These are phyloP conservation scores for Strix aluco DNA, from an alignment of 2,113 vertebrate species.

Conservation along the genomic window DNA sequence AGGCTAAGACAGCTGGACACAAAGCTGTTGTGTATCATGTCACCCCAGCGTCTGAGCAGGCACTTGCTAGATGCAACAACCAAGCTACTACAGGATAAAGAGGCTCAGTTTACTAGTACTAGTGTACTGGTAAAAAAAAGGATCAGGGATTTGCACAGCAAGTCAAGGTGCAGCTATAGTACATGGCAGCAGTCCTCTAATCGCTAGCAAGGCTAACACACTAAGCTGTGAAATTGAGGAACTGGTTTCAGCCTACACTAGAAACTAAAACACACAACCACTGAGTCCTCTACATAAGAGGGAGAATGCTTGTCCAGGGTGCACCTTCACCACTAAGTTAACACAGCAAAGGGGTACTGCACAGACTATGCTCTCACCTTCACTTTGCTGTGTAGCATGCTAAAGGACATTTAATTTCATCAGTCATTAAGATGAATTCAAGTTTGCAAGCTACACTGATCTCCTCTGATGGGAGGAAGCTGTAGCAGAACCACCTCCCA, in stretches of 20 bases:
- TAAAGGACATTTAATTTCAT: background rate
- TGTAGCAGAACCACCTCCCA: background rate
- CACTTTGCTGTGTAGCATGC: background rate
- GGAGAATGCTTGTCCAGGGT: background rate
- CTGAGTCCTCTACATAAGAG: background rate
- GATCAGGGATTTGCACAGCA: background rate
- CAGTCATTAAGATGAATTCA: background rate
- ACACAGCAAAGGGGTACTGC: background rate
- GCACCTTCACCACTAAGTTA: background rate
- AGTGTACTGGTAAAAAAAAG: background rate
- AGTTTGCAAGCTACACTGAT: background rate
- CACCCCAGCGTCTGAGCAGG: background rate
- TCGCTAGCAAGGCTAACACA: background rate
- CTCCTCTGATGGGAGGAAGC: background rate
- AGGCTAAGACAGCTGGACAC: background rate
- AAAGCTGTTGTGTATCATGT: background rate
- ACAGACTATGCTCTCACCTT: background rate
- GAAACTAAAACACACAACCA: background rate
- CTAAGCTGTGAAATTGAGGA: background rate
- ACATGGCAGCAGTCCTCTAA: background rate
- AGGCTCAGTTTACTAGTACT: background rate
- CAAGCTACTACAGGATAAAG: background rate
- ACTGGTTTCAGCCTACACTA: slow-evolving; percentile 7
- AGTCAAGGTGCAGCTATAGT: slow-evolving; percentile 14
- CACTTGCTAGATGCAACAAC: slow-evolving; percentile 10